These are phyloP conservation scores for Lacerta bilineata DNA, from an alignment of 2,797 vertebrate species.

Conservation along the genomic window DNA sequence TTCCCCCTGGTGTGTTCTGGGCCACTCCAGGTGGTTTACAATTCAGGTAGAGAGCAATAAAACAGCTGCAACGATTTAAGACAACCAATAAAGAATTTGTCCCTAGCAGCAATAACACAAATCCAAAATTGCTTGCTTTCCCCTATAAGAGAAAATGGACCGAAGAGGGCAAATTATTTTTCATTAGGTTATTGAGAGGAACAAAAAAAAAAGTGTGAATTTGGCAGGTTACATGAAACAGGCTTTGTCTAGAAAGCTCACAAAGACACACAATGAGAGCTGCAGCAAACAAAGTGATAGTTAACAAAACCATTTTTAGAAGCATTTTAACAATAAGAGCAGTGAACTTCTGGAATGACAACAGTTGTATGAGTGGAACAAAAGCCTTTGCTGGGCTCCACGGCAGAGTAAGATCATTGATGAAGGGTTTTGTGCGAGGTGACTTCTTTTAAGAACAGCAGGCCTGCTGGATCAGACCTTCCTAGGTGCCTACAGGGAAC, in stretches of 20 bases:
- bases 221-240: neutral
- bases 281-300: neutral
- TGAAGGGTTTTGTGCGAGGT: neutral
- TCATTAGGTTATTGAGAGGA: neutral
- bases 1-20: too few relatives aligned
- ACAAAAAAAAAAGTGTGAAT: neutral
- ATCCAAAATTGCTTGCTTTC: too few relatives aligned
- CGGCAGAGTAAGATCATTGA: neutral
- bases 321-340: neutral
- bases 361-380: neutral
- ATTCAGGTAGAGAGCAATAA: too few relatives aligned
- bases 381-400: neutral
- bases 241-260: neutral
- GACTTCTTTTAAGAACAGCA: too few relatives aligned
- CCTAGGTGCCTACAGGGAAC: too few relatives aligned
- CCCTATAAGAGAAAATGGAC: neutral
- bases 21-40: neutral
- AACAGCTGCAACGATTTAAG: too few relatives aligned
- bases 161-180: too few relatives aligned
- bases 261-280: neutral
- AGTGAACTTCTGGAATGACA: neutral
- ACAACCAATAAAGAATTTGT: too few relatives aligned
- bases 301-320: neutral
- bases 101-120: too few relatives aligned
- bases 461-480: too few relatives aligned